A percentile compares a stretch with the other conserved stretches of the same genome.
phyloP scores from a whole-genome alignment of 30 jellyfish, hydroid and myxozoan species.

The Hydractinia echinata region DNA sequence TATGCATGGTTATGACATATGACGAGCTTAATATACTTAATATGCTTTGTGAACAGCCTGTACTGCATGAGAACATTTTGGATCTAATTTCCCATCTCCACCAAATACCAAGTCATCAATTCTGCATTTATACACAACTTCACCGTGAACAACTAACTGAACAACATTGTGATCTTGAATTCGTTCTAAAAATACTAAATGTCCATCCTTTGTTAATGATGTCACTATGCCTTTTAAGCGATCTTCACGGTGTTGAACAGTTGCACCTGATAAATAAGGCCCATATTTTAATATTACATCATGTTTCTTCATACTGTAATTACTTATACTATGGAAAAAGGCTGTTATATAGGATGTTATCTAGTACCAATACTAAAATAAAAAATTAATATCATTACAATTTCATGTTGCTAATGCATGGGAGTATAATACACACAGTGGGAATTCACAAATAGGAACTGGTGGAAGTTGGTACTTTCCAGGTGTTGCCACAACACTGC shows the following conservation, averaged over 20 bases:
- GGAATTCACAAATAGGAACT: too few relatives aligned
- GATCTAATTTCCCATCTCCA: conserved; percentile 90
- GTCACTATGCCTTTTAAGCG: conserved; percentile 69
- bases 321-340: not conserved
- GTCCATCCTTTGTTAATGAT: conserved; percentile 45
- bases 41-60: conserved; percentile 49
- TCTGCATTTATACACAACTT: conserved; percentile 58
- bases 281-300: conserved; percentile 57
- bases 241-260: conserved; percentile 38
- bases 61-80: conserved; percentile 57
- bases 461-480: too few relatives aligned
- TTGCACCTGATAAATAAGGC: conserved; percentile 68
- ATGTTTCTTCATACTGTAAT: conserved; percentile 32
- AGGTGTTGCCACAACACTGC: too few relatives aligned
- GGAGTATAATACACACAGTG: too few relatives aligned
- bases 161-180: conserved; percentile 57
- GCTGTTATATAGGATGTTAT: too few relatives aligned
- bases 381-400: too few relatives aligned
- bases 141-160: conserved; percentile 73
- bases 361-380: too few relatives aligned
- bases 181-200: conserved; percentile 39
- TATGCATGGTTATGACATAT: too few relatives aligned
- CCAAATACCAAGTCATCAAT: conserved; percentile 78
- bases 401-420: too few relatives aligned
- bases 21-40: not conserved